Conservation (phyloP, 2,888 invertebrate genomes). For the Pristionchus entomophagus region DNA sequence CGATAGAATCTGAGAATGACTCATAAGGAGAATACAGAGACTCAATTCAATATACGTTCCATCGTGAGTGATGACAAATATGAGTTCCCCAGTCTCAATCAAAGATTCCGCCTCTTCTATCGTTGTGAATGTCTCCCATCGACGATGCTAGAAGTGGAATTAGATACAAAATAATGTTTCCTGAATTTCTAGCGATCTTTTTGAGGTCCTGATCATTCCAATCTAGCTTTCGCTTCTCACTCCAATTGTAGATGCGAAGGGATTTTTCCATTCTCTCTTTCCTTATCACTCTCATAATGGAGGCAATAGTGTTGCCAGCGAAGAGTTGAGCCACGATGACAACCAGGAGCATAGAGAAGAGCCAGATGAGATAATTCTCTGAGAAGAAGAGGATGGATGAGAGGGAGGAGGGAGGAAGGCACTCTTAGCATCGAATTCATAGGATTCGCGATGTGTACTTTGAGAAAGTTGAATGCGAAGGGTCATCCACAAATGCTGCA, state of each 20-base stretch:
- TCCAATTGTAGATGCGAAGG: too few relatives aligned
- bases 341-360: background rate
- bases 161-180: background rate
- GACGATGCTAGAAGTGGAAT: background rate
- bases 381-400: background rate
- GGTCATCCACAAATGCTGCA: background rate
- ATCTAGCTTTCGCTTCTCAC: too few relatives aligned
- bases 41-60: background rate
- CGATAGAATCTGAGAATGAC: background rate
- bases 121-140: constrained; percentile 34
- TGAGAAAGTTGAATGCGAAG: background rate
- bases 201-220: too few relatives aligned
- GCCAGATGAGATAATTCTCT: background rate
- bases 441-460: background rate
- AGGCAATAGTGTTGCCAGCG: background rate
- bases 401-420: background rate
- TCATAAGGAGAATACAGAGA: too few relatives aligned
- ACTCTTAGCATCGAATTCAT: background rate
- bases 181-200: too few relatives aligned
- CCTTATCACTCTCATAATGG: background rate
- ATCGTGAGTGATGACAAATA: background rate
- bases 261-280: too few relatives aligned
- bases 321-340: background rate
- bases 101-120: background rate
- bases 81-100: background rate